Conservation (phyloP, 2,797 vertebrate species). For the Myotis vivesi region DNA sequence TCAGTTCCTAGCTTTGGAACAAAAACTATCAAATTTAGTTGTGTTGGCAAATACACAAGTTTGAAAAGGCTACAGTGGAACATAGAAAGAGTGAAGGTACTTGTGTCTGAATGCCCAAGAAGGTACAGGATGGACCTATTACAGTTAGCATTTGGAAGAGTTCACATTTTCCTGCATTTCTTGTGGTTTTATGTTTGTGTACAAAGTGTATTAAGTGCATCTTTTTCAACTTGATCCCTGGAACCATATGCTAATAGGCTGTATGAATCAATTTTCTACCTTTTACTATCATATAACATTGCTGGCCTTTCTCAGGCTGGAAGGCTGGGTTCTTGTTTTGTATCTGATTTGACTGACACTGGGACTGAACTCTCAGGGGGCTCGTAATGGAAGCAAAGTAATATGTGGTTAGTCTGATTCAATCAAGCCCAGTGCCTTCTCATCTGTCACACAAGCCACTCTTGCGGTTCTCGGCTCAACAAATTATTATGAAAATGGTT, state of each 20-base stretch:
- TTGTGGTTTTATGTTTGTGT: slow-evolving; percentile 30
- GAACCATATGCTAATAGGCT: not conserved
- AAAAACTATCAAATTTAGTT: slow-evolving; percentile 72
- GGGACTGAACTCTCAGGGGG: slow-evolving; percentile 53
- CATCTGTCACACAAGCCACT: slow-evolving; percentile 71
- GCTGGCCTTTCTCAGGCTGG: not conserved
- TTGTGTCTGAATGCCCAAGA: slow-evolving; percentile 26
- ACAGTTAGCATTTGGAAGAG: not conserved
- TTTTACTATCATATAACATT: not conserved
- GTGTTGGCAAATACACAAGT: slow-evolving; percentile 68
- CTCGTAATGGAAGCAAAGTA: slow-evolving; percentile 55
- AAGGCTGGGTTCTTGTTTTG: slow-evolving; percentile 54
- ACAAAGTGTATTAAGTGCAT: not conserved
- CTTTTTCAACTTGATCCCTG: not conserved
- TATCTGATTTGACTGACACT: slow-evolving; percentile 59
- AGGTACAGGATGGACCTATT: slow-evolving; percentile 35
- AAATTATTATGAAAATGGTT: slow-evolving; percentile 79
- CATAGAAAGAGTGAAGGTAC: not conserved
- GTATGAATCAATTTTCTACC: not conserved
- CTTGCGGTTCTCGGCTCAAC: slow-evolving; percentile 68
- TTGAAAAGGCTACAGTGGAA: slow-evolving; percentile 40
- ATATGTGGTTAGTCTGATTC: slow-evolving; percentile 63
- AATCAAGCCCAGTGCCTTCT: slow-evolving; percentile 64
- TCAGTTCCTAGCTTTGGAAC: slow-evolving; percentile 56
- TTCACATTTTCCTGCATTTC: slow-evolving; percentile 24